A percentile compares a stretch with the other conserved stretches of the same genome.
phyloP scores from a whole-genome alignment of 92 coral and sea anemone genomes.

The Isaurus tuberculatus region DNA sequence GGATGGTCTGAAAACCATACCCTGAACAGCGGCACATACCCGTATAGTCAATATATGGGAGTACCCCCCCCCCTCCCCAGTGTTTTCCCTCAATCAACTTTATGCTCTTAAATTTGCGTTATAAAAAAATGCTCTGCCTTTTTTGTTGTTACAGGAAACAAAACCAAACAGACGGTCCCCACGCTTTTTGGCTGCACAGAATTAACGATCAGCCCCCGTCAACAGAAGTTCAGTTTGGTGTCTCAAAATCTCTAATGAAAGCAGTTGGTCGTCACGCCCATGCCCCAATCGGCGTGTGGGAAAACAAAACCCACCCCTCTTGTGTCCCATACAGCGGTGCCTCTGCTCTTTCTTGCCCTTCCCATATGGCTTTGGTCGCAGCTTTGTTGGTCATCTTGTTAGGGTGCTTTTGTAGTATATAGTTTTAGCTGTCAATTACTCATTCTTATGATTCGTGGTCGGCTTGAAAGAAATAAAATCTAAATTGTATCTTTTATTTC shows the following conservation, averaged over 20 bases:
- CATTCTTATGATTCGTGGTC: background rate
- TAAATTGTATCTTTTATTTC: too few species aligned
- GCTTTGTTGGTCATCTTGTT: slow-evolving; percentile 9
- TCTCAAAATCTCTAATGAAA: slow-evolving; percentile 56
- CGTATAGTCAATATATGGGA: too few species aligned
- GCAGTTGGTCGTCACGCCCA: slow-evolving; percentile 86
- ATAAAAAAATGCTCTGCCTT: background rate
- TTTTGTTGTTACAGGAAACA: slow-evolving; percentile 20
- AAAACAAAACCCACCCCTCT: slow-evolving; percentile 67
- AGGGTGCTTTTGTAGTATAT: slow-evolving; percentile 1
- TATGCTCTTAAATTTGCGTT: too few species aligned
- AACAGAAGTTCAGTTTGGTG: slow-evolving; percentile 54
- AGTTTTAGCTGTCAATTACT: background rate
- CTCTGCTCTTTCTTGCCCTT: slow-evolving; percentile 11
- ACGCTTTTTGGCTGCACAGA: slow-evolving; percentile 72
- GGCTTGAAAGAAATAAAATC: too few species aligned
- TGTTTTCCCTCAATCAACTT: too few species aligned
- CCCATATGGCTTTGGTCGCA: slow-evolving; percentile 14
- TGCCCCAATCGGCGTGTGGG: slow-evolving; percentile 69
- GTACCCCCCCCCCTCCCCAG: too few species aligned
- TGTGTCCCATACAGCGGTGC: slow-evolving; percentile 77
- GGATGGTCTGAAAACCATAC: too few species aligned
- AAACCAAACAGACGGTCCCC: slow-evolving; percentile 26
- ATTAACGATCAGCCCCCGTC: slow-evolving; percentile 75
- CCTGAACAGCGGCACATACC: too few species aligned